Percentiles rank a stretch among this genome's conserved stretches.
These are phyloP conservation scores for Malurus leucopterus DNA, from an alignment of 2,797 vertebrate genomes.

Conservation along the genomic window DNA sequence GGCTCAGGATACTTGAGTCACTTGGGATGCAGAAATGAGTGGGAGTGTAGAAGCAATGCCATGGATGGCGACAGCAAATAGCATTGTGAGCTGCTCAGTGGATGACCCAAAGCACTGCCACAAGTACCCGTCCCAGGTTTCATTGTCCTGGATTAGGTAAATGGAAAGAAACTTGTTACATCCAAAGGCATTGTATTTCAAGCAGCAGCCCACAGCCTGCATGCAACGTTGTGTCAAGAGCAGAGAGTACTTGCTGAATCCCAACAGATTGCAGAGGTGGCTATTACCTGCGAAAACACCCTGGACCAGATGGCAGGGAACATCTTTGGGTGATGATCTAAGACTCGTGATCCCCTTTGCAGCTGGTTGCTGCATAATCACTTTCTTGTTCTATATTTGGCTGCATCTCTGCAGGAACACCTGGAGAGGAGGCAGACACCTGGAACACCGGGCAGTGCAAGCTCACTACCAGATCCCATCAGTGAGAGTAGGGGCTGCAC, in stretches of 20 bases:
- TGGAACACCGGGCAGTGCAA: neutral
- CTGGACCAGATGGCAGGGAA: neutral
- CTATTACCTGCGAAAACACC: neutral
- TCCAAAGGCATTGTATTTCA: neutral
- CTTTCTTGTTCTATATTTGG: neutral
- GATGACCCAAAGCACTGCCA: neutral
- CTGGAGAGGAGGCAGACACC: neutral
- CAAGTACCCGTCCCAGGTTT: neutral
- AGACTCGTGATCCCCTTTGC: rapidly evolving
- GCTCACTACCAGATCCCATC: neutral
- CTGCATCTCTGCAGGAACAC: neutral
- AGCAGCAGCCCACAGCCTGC: rapidly evolving
- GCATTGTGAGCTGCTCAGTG: neutral
- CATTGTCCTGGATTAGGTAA: neutral
- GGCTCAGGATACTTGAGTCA: neutral
- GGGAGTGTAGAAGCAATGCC: neutral
- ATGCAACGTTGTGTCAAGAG: neutral
- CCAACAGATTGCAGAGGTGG: neutral
- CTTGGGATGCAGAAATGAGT: neutral
- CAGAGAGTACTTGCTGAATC: neutral
- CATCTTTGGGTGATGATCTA: neutral
- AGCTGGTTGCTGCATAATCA: neutral
- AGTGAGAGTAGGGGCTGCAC: neutral
- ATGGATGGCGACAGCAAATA: neutral
- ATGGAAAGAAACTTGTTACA: neutral